Evolutionary conservation across 2,888 invertebrate genomes (phyloP), one percentile per base, ranked within the genome.

Genomic region (Microctonus brassicae): DNA sequence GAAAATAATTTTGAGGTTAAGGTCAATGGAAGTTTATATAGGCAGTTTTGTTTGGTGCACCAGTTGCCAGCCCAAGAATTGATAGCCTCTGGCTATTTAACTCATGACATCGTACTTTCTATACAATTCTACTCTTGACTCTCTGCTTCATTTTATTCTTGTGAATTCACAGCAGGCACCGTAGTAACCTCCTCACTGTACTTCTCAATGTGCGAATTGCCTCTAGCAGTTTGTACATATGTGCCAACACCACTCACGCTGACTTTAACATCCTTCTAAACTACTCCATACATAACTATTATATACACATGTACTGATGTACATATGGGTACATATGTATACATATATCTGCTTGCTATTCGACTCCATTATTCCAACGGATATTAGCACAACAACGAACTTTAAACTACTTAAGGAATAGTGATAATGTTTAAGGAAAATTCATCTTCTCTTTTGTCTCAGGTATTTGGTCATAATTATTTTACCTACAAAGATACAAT

Each of bases 51-150:
- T 29, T 17, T 29, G 63, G 63, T 29, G 13, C 63, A 70, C 58
- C 81, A 82, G 81, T 81, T 82, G 80, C 81, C 81, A 79, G 80
- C 76, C 79, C 76, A 79, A 75, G 82, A 78, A 77, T 77, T 81
- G 80, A 79, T 81, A 80, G 82, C 83, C 81, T 74, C 78, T 73
- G 80, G 83, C 83, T 84, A 81, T 83, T 84, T 83, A 84, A 82
- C 81, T 82, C 81, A 61, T 29, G 60, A 65, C 69, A 64, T 36
- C 52, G 70, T 65, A 75, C 76, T 76, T 72, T 71, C 79, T 78
- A 73, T 72, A 72, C 72, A 76, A 76, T 75, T 77, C 71, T 39
- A 39, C 70, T 53, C 24, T 53, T 64, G 60, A 39, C 58, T 58
- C 58, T 58, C 58, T 13, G 58, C 22, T 22, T 58, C 58, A 33